Conservation (phyloP, 2,113 vertebrate genomes). For the Halcyon malimbica region DNA sequence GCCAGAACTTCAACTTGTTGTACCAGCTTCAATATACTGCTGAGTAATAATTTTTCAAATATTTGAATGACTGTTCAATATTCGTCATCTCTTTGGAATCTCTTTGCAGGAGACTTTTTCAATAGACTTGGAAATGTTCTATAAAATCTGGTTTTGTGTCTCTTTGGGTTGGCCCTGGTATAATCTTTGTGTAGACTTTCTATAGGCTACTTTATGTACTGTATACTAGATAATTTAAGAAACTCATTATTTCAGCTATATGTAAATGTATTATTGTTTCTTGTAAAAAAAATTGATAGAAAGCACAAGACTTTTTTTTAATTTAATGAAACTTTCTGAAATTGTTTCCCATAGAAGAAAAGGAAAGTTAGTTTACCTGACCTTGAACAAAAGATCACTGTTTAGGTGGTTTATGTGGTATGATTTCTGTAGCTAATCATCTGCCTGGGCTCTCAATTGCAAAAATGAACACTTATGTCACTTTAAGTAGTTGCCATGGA, state of each 20-base stretch:
- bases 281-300: neutral
- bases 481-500: slow-evolving; percentile 58
- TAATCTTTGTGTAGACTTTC: neutral
- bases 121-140: neutral
- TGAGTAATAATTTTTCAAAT: neutral
- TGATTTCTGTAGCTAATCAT: neutral
- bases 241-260: neutral
- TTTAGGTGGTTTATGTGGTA: neutral
- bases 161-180: neutral
- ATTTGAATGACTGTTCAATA: rapidly evolving
- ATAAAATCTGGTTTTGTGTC: neutral
- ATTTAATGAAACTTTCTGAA: neutral
- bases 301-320: neutral
- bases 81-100: neutral
- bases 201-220: neutral
- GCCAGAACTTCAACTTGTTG: neutral
- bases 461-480: neutral
- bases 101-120: neutral
- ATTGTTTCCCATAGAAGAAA: neutral
- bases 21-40: neutral
- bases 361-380: neutral
- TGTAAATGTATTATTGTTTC: neutral
- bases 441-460: slow-evolving; percentile 17
- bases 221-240: neutral
- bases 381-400: neutral